Base-by-base conservation (phyloP, 1,140 invertebrate species). In the Harpegnathos saltator region DNA sequence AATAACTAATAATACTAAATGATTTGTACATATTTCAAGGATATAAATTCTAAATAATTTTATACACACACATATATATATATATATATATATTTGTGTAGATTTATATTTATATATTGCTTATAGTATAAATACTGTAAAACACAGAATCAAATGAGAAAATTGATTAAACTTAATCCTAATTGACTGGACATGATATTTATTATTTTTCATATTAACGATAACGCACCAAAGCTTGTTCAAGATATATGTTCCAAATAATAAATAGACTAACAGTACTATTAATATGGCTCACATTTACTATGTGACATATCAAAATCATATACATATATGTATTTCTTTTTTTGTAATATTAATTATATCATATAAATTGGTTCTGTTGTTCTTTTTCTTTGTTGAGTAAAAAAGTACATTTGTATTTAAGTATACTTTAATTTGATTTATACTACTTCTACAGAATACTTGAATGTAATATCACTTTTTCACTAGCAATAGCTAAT, bases 1-100 rank as follows among this genome's bases (percentile, higher is more conserved):
- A 58, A 61, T 1, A 61, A 17, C 17, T 86, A 68, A 77, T 44
- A 14, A 66, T 86, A 80, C 15, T 80, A 80, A 72, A 77, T 72
- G 24, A 83, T 83, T 69, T 4, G 11, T 7, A 72, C 44, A 63
- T 65, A 75, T 44, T 44, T 56, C n/a, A 59, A 33, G 38, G 7
- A 44, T 50, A 7, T 33, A 5, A 26, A 9, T 38, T n/a, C n/a
- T 24, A 38, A 80, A 48, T 50, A 74, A 48, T 73, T 29, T 44
- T 4, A 44, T 11, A 44, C 7, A 44, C 38, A 44, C 11, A 50
- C 61, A 15, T 78, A 69, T 56, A n/a, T n/a, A n/a, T 71, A 54
- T 22, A 19, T 19, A 63, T 11, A 26, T 22, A 82, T 58, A 81
- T 19, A 48, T 71, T 71, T 22, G 15, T 19, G 50, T 11, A 26